Base-by-base conservation (phyloP, 2,888 invertebrate species). In the Oscheius sp. region DNA sequence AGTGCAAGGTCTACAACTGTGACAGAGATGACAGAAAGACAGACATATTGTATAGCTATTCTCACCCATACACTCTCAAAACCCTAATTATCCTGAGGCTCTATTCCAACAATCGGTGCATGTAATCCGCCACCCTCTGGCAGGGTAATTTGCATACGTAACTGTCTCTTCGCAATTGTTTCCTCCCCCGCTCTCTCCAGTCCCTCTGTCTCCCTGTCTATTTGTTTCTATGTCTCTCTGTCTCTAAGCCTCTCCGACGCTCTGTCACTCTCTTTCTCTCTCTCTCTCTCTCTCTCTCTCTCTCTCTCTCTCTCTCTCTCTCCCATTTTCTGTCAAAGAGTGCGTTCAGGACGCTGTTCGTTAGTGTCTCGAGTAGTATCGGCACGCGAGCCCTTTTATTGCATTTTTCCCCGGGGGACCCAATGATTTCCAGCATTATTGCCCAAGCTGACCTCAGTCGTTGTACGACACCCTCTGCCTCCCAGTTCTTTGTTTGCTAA, bases 401-500 rank as follows among this genome's bases (percentile, higher is more conserved):
- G 58, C 70, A 70, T 70, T 70, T 70, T 59, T 70, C 70, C 70
- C 70, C 70, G 21, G 58, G 70, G 70, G 70, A 70, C 58, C 70
- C 48, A 57, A 70, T 70, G 70, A 70, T 70, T 70, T 70, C 58
- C 42, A 42, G 35, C 70, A 58, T 70, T 70, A 70, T 70, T 70
- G 70, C 70, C 58, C 13, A 32, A 21, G 47, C n/a, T 47, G 53
- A 37, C 32, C 21, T 21, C 21, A 21, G 10, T 58, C 47, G 57
- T 13, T 58, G 47, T 70, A 50, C 55, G 42, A 37, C 68, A 55
- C 37, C 29, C n/a, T 35, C 51, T 35, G 11, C 29, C 47, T 57
- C 37, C 70, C 70, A 70, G 70, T 70, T 33, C 51, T 58, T 37
- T 70, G 59, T 70, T 70, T 70, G 70, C 70, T 58, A 58, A 70